A percentile compares a stretch with the other conserved stretches of the same genome.
phyloP scores from a whole-genome alignment of 2,113 vertebrate species.

The Pheucticus melanocephalus region DNA sequence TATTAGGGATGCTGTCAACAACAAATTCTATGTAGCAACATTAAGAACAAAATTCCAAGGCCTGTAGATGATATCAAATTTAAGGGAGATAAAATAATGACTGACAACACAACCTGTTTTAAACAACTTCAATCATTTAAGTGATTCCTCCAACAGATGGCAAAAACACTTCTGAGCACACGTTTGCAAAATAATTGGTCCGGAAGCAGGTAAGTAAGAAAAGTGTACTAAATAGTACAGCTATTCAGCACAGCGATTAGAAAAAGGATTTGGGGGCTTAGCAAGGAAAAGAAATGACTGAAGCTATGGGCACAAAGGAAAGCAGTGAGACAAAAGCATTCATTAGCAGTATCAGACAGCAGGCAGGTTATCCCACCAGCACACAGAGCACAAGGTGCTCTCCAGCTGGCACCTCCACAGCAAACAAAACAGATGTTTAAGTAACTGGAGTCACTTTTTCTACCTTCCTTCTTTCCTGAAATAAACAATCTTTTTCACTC shows the following conservation, averaged over 20 bases:
- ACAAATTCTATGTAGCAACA: not conserved
- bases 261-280: conserved; percentile 4
- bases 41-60: not conserved
- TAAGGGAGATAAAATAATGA: conserved; percentile 12
- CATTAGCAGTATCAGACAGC: not conserved
- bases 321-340: not conserved
- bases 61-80: not conserved
- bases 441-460: not conserved
- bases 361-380: not conserved
- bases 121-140: conserved; percentile 39
- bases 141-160: conserved; percentile 61
- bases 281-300: not conserved
- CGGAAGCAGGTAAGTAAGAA: conserved; percentile 32
- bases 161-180: conserved; percentile 30
- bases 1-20: not conserved
- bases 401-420: not conserved
- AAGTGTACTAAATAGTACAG: conserved; percentile 31
- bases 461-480: not conserved
- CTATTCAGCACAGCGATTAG: conserved; percentile 34
- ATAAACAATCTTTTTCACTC: not conserved
- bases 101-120: conserved; percentile 10
- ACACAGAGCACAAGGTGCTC: not conserved
- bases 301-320: not conserved
- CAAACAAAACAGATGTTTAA: not conserved
- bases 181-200: conserved; percentile 68